Evolutionary conservation across 2,113 vertebrate species (phyloP).

Genomic region (Pedionomus torquatus): DNA sequence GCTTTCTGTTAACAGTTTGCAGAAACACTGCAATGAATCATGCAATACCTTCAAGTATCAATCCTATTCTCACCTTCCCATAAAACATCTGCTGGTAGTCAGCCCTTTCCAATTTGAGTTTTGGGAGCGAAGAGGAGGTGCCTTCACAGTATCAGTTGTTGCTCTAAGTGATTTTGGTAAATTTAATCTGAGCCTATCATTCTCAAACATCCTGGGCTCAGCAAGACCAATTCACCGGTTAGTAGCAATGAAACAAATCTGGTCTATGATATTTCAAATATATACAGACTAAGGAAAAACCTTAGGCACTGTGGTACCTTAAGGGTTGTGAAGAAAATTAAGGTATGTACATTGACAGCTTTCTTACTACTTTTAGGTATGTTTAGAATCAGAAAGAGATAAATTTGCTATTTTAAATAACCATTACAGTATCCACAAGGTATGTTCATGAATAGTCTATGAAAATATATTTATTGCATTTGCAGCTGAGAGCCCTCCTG

Average conservation of each 20-base stretch:
- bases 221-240: not conserved
- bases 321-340: not conserved
- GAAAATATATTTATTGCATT: not conserved
- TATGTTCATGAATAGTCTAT: not conserved
- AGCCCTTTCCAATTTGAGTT: not conserved
- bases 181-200: not conserved
- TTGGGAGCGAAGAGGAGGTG: not conserved
- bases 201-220: not conserved
- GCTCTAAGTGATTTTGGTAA: not conserved
- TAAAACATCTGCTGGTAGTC: not conserved
- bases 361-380: not conserved
- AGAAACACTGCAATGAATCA: not conserved
- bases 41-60: conserved; percentile 1
- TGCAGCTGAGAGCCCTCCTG: not conserved
- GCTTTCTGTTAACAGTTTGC: conserved; percentile 1
- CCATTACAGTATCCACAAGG: not conserved
- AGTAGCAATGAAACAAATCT: not conserved
- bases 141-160: not conserved
- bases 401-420: not conserved
- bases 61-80: not conserved
- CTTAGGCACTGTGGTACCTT: not conserved
- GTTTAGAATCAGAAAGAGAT: not conserved
- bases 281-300: not conserved
- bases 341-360: not conserved
- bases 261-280: not conserved